Base-by-base conservation (phyloP, 2,113 vertebrate species). In the Ageneiosus marmoratus region DNA sequence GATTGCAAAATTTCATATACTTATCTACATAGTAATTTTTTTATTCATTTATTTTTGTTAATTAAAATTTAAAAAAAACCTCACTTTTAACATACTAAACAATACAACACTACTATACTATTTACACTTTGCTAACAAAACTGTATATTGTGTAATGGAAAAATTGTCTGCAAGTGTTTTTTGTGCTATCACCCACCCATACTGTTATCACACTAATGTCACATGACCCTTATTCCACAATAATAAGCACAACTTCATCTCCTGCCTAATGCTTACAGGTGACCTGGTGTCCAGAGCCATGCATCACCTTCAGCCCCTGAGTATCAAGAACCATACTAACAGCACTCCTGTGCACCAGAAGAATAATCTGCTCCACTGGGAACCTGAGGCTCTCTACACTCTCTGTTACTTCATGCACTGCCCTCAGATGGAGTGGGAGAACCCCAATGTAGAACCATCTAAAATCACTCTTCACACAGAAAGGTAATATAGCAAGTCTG, bases 331-430 rank as follows among this genome's bases (percentile, higher is more conserved):
- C 87, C 94, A 95, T 0, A 96, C 93, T 87, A 99, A 98, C 0
- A 96, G 97, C 77, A 98, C 97, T 0, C 97, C 97, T 0, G 90
- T 97, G 87, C 98, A 98, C 90, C 95, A 97, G 89, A 97, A 96
- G 87, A 94, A 93, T 79, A 29, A 83, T 3, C 90, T 93, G 0
- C 94, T 97, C 34, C 97, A 98, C 92, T 99, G 98, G 98, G 96
- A 97, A 46, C 96, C 98, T 0, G 98, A 99, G 87, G 97, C 98
- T 5, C 94, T 99, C 56, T 98, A 99, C 87, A 99, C 98, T 0
- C 96, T 99, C 29, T 99, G 98, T 90, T 99, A 99, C 89, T 99
- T 99, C 92, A 99, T 99, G 98, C 98, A 99, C 94, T 99, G 97
- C 85, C 97, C 97, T 0, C 98, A 99, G 86, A 97, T 98, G 95